Base-by-base conservation (phyloP, 2,113 vertebrate genomes). In the Phalacrocorax carbo region DNA sequence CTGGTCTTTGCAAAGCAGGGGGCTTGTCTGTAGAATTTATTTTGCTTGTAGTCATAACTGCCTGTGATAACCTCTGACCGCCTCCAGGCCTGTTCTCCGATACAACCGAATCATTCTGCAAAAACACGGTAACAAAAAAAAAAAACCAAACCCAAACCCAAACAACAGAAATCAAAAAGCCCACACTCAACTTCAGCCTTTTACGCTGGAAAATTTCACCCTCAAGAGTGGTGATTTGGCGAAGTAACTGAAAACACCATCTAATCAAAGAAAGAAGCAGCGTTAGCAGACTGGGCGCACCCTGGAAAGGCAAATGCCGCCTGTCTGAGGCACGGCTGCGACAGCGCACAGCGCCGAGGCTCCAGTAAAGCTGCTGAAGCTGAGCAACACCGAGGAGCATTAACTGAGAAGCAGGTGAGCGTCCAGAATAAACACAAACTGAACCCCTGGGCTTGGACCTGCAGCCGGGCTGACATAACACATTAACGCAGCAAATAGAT, bases 251-350 rank as follows among this genome's bases (percentile, higher is more conserved):
- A 17, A 27, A 29, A 40, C 34, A 21, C 40, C 30, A 7, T 4
- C 69, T 19, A 13, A 17, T 1, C 12, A 8, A 14, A 36, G 55
- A 27, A 62, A 36, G 81, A 26, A 62, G 57, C 44, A 6, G 64
- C 3, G 0, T 15, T 6, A 54, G 52, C 6, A 38, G 38, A 38
- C 38, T 11, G 38, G 38, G 38, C 38, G 38, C 38, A 38, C 38
- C 38, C 38, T 15, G 60, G 18, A 36, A 51, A 49, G 48, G 60
- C 36, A 42, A 51, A 36, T 2, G 30, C 25, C 77, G 19, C 25
- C 38, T 2, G 29, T 5, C 4, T 4, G 20, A 44, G 3, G 21
- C 11, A 49, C 1, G 1, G 61, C 36, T 23, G 27, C 6, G 13
- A 26, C 29, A 7, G 9, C 1, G n/a, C 14, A 15, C 13, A 16